phyloP scores from a whole-genome alignment of 2,888 invertebrate genomes.

The Drymonia ruficornis region DNA sequence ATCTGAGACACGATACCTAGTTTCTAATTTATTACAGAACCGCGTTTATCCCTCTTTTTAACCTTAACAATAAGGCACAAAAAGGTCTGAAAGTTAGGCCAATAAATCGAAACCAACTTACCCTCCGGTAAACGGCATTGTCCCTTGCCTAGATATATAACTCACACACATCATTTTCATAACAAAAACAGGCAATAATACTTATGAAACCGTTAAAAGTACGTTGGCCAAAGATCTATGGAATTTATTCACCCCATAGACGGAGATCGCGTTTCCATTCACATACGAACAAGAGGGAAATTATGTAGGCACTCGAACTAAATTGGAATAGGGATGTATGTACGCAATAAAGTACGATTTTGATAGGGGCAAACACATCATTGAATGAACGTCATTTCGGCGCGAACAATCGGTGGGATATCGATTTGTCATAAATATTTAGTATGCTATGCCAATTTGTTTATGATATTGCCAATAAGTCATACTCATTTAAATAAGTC shows the following conservation, averaged over 20 bases:
- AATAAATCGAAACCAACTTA: constrained; percentile 16
- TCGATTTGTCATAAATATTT: constrained; percentile 3
- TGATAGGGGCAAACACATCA: neutral
- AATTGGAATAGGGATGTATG: constrained; percentile 43
- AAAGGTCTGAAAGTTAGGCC: constrained; percentile 1
- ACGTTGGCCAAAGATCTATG: constrained; percentile 60
- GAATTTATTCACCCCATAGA: constrained; percentile 66
- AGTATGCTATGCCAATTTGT: neutral
- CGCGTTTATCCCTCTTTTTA: neutral
- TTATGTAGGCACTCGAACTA: constrained; percentile 46
- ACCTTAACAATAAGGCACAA: constrained; percentile 1
- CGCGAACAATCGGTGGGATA: neutral
- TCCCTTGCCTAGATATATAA: constrained; percentile 30
- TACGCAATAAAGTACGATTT: constrained; percentile 6
- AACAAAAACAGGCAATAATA: constrained; percentile 58
- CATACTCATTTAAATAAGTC: too few species aligned
- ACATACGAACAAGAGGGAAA: constrained; percentile 46
- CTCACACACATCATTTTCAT: constrained; percentile 53
- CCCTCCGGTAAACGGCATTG: constrained; percentile 16
- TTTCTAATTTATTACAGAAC: constrained; percentile 3
- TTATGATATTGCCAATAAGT: too few species aligned
- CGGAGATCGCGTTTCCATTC: constrained; percentile 59
- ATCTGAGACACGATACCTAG: neutral
- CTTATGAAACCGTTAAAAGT: constrained; percentile 64
- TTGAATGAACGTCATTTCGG: constrained; percentile 2